Percentiles rank a stretch among this genome's conserved stretches.
phyloP scores from a whole-genome alignment of 2,797 vertebrate genomes.

The Gymnothorax javanicus region DNA sequence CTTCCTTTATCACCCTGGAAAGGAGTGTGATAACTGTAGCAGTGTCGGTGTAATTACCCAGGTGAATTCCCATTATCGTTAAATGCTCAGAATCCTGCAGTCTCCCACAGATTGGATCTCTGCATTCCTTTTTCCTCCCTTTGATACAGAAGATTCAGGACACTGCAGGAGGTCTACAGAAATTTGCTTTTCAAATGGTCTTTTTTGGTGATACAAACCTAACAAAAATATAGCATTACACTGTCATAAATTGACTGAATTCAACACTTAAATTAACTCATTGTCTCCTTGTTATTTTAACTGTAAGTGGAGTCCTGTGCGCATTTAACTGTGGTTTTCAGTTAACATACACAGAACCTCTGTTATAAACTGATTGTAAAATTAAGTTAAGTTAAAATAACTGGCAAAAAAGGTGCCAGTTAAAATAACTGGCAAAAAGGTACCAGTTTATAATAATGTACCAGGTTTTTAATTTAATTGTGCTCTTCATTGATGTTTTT shows the following conservation, averaged over 20 bases:
- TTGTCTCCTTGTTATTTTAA: too few relatives aligned
- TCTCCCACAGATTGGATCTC: neutral
- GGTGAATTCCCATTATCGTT: neutral
- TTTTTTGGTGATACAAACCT: neutral
- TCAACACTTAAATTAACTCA: too few relatives aligned
- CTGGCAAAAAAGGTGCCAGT: too few relatives aligned
- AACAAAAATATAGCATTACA: neutral
- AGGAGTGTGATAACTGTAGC: neutral
- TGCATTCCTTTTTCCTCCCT: neutral
- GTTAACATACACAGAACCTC: too few relatives aligned
- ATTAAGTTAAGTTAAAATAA: too few relatives aligned
- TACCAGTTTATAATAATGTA: too few relatives aligned
- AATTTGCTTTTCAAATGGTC: neutral
- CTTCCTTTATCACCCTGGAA: neutral
- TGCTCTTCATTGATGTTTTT: neutral
- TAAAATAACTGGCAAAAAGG: too few relatives aligned
- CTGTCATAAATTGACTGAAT: too few relatives aligned
- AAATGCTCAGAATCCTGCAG: neutral
- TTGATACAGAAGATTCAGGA: neutral
- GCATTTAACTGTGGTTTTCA: too few relatives aligned
- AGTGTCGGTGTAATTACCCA: neutral
- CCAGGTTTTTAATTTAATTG: neutral
- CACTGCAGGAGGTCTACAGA: neutral
- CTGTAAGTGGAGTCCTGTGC: too few relatives aligned
- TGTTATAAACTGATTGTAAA: too few relatives aligned